A percentile compares a stretch with the other conserved stretches of the same genome.
Evolutionary conservation across 2,797 vertebrate genomes (phyloP).

Genomic region (Apogon talboti): DNA sequence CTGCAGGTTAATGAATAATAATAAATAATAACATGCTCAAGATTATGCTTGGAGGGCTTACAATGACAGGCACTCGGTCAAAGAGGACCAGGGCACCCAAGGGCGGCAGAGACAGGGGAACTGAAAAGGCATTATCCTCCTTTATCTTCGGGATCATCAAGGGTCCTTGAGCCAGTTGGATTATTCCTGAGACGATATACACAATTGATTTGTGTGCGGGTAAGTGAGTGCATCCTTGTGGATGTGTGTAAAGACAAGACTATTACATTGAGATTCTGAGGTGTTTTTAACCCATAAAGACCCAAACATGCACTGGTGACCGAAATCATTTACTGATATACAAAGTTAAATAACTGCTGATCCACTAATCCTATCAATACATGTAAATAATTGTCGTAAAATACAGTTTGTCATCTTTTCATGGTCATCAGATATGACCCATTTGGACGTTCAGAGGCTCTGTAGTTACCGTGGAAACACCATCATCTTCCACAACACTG

Average conservation of each 20-base stretch:
- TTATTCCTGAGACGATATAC: slow-evolving; percentile 65
- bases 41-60: slow-evolving; percentile 64
- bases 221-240: slow-evolving; percentile 57
- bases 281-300: no score
- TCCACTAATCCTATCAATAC: no score
- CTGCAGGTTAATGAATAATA: slow-evolving; percentile 75
- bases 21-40: slow-evolving; percentile 74
- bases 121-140: slow-evolving; percentile 62
- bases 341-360: no score
- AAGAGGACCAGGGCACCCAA: slow-evolving; percentile 46
- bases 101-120: slow-evolving; percentile 44
- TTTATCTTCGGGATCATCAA: slow-evolving; percentile 69
- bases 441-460: no score
- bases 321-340: no score
- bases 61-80: slow-evolving; percentile 62
- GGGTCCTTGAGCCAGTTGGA: slow-evolving; percentile 76
- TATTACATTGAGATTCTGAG: slow-evolving; percentile 43
- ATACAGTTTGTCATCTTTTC: no score
- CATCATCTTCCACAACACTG: no score
- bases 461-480: no score
- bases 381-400: no score
- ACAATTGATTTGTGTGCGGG: slow-evolving; percentile 65
- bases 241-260: slow-evolving; percentile 57
- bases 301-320: no score
- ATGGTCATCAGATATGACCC: no score